Conservation (phyloP, 2,888 invertebrate genomes). For the Agapostemon virescens region DNA sequence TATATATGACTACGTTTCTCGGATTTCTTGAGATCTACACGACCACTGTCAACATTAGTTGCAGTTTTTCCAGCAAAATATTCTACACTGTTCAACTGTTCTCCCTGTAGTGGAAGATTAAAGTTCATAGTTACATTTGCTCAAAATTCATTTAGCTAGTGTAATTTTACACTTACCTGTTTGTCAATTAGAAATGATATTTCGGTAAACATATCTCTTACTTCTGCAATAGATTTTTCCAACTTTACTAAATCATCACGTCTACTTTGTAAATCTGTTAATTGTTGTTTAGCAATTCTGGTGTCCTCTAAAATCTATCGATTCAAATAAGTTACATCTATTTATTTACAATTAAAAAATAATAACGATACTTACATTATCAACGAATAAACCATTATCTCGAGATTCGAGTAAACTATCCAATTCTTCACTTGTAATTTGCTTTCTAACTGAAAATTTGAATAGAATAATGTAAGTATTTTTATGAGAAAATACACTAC, state of each 20-base stretch:
- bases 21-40: slow-evolving; percentile 82
- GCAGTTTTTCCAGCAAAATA: slow-evolving; percentile 85
- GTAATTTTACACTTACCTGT: slow-evolving; percentile 82
- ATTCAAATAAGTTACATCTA: slow-evolving; percentile 16
- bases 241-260: slow-evolving; percentile 91
- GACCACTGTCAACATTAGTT: slow-evolving; percentile 83
- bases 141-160: background rate
- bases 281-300: slow-evolving; percentile 86
- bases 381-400: slow-evolving; percentile 81
- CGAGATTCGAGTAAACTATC: slow-evolving; percentile 79
- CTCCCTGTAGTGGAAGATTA: slow-evolving; percentile 81
- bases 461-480: slow-evolving; percentile 16
- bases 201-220: slow-evolving; percentile 91
- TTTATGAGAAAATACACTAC: slow-evolving; percentile 6
- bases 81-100: slow-evolving; percentile 85
- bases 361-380: slow-evolving; percentile 80
- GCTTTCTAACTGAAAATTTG: slow-evolving; percentile 71
- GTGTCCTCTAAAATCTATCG: slow-evolving; percentile 89
- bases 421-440: slow-evolving; percentile 79
- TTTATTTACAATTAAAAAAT: background rate
- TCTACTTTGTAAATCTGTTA: slow-evolving; percentile 91
- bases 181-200: slow-evolving; percentile 90
- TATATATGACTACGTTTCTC: slow-evolving; percentile 81
- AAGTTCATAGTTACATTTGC: slow-evolving; percentile 10
- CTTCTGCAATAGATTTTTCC: slow-evolving; percentile 89